A percentile compares a stretch with the other conserved stretches of the same genome.
phyloP scores from a whole-genome alignment of 2,797 vertebrate genomes.

The Geotrypetes seraphini region DNA sequence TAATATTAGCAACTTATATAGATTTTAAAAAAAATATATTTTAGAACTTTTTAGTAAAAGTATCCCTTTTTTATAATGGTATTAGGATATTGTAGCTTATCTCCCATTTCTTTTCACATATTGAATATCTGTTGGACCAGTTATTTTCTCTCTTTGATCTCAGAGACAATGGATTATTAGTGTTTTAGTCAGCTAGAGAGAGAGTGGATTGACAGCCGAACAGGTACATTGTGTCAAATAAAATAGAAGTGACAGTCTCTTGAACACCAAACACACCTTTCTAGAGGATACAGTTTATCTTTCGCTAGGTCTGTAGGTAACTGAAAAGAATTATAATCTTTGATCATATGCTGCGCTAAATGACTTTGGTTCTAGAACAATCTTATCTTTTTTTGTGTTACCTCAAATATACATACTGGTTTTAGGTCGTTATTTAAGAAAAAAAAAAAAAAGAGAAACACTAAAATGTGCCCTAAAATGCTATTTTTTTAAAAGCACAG shows the following conservation, averaged over 20 bases:
- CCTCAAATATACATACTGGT: neutral
- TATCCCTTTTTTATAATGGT: too few species aligned
- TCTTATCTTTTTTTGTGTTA: neutral
- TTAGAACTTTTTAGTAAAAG: too few species aligned
- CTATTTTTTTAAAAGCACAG: neutral
- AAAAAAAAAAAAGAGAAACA: too few species aligned
- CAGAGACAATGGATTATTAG: neutral
- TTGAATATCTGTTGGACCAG: too few species aligned
- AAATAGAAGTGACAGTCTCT: neutral
- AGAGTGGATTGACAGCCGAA: neutral
- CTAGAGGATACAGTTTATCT: slow-evolving; percentile 7
- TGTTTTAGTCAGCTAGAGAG: slow-evolving; percentile 12
- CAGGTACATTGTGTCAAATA: neutral
- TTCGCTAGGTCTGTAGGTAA: neutral
- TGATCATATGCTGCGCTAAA: neutral
- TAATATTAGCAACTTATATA: too few species aligned
- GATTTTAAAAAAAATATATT: too few species aligned
- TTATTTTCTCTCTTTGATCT: slow-evolving; percentile 5
- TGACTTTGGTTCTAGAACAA: neutral
- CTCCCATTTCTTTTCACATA: too few species aligned
- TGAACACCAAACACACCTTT: neutral
- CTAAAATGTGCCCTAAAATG: too few species aligned
- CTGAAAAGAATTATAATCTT: neutral
- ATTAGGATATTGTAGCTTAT: too few species aligned
- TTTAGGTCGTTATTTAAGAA: neutral